phyloP scores from a whole-genome alignment of 1,140 invertebrate species.

The Anastatus disparis region DNA sequence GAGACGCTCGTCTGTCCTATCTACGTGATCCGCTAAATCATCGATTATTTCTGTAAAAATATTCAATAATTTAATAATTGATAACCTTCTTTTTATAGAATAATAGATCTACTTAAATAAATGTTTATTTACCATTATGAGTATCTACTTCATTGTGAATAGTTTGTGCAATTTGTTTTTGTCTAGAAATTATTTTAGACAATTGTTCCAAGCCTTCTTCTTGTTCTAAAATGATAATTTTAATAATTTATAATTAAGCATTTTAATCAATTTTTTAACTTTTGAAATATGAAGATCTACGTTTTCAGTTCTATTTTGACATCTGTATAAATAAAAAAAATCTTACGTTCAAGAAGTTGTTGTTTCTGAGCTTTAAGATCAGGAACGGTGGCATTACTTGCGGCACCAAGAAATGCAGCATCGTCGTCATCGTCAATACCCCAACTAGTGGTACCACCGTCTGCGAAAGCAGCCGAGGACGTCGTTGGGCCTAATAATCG shows the following conservation, averaged over 20 bases:
- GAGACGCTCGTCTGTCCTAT: constrained; percentile 75
- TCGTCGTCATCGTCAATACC: constrained; percentile 60
- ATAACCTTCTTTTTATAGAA: constrained; percentile 25
- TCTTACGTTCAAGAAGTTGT: constrained; percentile 53
- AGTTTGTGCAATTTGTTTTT: constrained; percentile 80
- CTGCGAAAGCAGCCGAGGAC: constrained; percentile 63
- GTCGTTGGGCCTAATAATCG: constrained; percentile 50
- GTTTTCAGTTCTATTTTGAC: no score
- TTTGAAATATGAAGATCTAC: no score
- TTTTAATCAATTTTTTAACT: background rate
- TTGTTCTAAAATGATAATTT: constrained; percentile 70
- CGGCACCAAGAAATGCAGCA: constrained; percentile 52
- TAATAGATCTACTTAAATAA: constrained; percentile 7
- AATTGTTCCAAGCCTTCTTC: constrained; percentile 81
- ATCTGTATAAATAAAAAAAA: background rate
- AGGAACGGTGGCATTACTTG: constrained; percentile 44
- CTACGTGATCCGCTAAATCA: constrained; percentile 80
- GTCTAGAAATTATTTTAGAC: constrained; percentile 79
- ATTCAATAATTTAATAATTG: background rate
- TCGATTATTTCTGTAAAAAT: constrained; percentile 79
- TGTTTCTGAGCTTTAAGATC: constrained; percentile 57
- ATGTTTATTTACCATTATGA: constrained; percentile 76
- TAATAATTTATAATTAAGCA: background rate
- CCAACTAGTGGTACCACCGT: constrained; percentile 65
- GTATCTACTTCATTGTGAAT: constrained; percentile 81